Evolutionary conservation across 2,888 invertebrate genomes (phyloP), one percentile per base, ranked within the genome.

Genomic region (Epistrophe grossulariae): DNA sequence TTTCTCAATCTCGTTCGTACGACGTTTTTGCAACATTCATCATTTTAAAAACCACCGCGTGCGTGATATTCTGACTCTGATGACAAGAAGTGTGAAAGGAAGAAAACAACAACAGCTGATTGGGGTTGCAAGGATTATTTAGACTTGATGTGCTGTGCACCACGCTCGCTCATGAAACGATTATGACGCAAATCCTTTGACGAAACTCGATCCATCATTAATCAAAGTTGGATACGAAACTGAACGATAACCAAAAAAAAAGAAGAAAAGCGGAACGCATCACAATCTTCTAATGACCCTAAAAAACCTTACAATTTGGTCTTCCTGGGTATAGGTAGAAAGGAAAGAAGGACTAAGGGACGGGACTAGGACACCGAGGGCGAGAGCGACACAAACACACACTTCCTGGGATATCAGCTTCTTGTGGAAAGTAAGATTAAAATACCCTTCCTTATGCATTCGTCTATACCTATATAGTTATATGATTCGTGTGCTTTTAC

Each of bases 121-220:
- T 48, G 45, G 72, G 45, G 74, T 43, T 24, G 55, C 28, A 55
- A 11, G 28, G 60, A 62, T 68, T 72, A 62, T 68, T 72, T 15
- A 43, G 13, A 60, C 24, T n/a, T n/a, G n/a, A n/a, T 55, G 28
- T 13, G 28, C 28, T 55, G 24, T 24, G 24, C 24, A 24, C 15
- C 24, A 24, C 15, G 7, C 11, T 17, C 71, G 38, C 57, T 81
- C 81, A 77, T 55, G 72, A 62, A 85, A 70, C 74, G 73, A 81
- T 84, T 84, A 84, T 84, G 81, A 73, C 55, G 62, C 70, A 71
- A 84, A 79, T 64, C 79, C 84, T 71, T 84, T 64, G 76, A 79
- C 79, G 87, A 87, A 79, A 82, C 59, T 83, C 82, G 83, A 87
- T 68, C 74, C 76, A 66, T 83, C 83, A 87, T 87, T 87, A 87